Percentiles rank a stretch among this genome's conserved stretches.
phyloP scores from a whole-genome alignment of 1,140 invertebrate genomes.

The Pinna nobilis region DNA sequence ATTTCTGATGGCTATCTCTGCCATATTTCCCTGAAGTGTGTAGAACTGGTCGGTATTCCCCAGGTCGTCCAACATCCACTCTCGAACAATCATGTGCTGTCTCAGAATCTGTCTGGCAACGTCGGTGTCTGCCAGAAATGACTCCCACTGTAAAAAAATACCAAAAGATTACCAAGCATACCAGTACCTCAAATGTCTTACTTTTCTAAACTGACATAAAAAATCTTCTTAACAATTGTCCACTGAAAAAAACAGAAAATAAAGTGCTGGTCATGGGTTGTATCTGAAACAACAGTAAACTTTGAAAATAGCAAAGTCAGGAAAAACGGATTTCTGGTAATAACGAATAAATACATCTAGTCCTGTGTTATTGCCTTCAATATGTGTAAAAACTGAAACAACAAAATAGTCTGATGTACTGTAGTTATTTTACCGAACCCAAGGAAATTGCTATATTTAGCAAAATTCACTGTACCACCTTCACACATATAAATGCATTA shows the following conservation, averaged over 20 bases:
- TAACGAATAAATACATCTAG: no score
- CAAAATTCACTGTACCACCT: no score
- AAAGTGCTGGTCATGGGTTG: no score
- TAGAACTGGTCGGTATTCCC: slow-evolving; percentile 47
- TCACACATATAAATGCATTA: no score
- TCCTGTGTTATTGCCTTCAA: no score
- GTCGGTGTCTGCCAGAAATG: slow-evolving; percentile 44
- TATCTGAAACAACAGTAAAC: no score
- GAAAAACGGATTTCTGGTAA: no score
- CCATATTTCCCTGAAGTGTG: slow-evolving; percentile 61
- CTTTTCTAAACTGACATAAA: background rate
- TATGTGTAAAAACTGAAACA: no score
- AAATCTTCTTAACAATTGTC: background rate
- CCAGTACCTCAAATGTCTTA: background rate
- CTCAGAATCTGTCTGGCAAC: slow-evolving; percentile 52
- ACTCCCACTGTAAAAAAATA: slow-evolving; percentile 37
- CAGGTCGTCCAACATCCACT: slow-evolving; percentile 53
- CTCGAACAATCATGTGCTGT: slow-evolving; percentile 62
- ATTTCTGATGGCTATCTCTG: slow-evolving; percentile 45
- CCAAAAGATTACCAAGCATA: background rate
- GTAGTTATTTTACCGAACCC: no score
- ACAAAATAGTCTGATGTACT: no score
- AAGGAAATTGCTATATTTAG: no score
- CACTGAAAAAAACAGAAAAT: background rate
- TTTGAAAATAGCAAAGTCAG: no score